Evolutionary conservation across 2,888 invertebrate species (phyloP).

Genomic region (Epirrhoe alternata): DNA sequence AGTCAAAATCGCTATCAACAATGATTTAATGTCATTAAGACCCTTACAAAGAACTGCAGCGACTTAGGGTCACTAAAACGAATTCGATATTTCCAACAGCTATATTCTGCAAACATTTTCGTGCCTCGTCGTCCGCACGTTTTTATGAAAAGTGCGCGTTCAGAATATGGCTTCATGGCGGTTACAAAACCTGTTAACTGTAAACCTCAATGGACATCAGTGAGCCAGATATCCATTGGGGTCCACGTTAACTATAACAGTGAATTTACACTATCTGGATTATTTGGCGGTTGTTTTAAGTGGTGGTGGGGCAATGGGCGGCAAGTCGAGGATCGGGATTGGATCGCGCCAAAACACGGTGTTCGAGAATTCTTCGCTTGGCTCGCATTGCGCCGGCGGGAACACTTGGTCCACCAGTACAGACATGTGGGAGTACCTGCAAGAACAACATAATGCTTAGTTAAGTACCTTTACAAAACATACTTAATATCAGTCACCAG

Average conservation of each 20-base stretch:
- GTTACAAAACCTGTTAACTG: not conserved
- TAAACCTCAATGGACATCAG: no score
- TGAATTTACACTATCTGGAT: not conserved
- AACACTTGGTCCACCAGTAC: slow-evolving; percentile 98
- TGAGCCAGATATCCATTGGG: not conserved
- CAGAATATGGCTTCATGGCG: not conserved
- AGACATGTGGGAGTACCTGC: slow-evolving; percentile 96
- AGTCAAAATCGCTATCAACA: no score
- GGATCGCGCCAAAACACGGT: slow-evolving; percentile 98
- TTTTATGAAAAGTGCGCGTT: not conserved
- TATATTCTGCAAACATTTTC: not conserved
- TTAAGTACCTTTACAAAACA: not conserved
- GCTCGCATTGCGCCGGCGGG: slow-evolving; percentile 89
- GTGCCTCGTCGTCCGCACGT: no score
- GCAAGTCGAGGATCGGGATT: slow-evolving; percentile 78
- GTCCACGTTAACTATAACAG: slow-evolving; percentile 5
- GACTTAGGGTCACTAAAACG: not conserved
- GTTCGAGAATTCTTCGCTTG: slow-evolving; percentile 90
- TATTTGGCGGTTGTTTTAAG: slow-evolving; percentile 43
- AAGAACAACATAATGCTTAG: slow-evolving; percentile 8
- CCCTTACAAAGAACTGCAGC: no score
- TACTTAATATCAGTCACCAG: not conserved
- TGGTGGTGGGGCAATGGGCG: slow-evolving; percentile 49
- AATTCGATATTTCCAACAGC: not conserved
- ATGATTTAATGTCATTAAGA: no score